Base-by-base conservation (phyloP, 1,140 invertebrate genomes). In the Musca vetustissima region DNA sequence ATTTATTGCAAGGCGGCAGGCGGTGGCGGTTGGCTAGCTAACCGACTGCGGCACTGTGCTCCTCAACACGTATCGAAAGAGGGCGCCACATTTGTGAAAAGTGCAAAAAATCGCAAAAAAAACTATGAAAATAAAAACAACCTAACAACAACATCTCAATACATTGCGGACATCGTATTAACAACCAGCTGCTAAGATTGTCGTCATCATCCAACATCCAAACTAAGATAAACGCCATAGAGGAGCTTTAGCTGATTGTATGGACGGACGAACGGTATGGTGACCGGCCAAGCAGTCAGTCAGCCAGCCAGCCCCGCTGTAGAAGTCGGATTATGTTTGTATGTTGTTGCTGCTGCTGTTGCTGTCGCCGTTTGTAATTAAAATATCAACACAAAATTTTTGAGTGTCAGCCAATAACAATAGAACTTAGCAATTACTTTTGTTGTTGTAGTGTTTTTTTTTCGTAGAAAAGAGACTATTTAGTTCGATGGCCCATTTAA, bases 331-430 rank as follows among this genome's bases (percentile, higher is more conserved):
- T 43, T 9, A 59, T 19, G 70, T n/a, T n/a, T n/a, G n/a, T n/a
- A n/a, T n/a, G 73, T 47, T 28, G 48, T 61, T 69, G 66, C 13
- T 69, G 73, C 49, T 43, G 47, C 21, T 57, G 43, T 21, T 50
- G 55, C 22, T 61, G 13, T 43, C 59, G 43, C 61, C 64, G 59
- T 43, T 64, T 69, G 57, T 47, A 52, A 52, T 69, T 61, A 61
- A 61, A 61, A 61, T 61, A 61, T 61, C 57, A 61, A 61, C 57
- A 61, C 28, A 36, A 61, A 61, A 17, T 13, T 61, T 19, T 61
- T 61, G 57, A 61, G 36, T 32, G 57, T 61, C 57, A 61, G 57
- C 57, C 57, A 61, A 61, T 61, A 61, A 61, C 57, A 61, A 61
- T 61, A 61, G 57, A 61, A 61, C 21, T 61, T 52, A 52, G 21